Base-by-base conservation (phyloP, 1,140 invertebrate genomes). In the Drosophila malerkotliana region DNA sequence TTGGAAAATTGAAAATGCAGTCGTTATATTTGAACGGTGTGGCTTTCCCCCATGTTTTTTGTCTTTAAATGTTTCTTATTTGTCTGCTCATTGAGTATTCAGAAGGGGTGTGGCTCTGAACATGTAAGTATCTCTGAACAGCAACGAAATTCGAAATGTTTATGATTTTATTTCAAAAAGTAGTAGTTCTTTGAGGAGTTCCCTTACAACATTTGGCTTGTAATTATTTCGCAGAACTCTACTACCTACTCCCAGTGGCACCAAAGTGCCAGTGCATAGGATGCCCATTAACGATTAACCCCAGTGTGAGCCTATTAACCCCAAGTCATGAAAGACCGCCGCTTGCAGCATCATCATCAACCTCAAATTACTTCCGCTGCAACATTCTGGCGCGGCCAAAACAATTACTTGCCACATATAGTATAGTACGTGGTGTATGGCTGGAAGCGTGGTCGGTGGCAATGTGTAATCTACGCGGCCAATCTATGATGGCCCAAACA, bases 291-390 rank as follows among this genome's bases (percentile, higher is more conserved):
- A 61, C 69, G 71, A 87, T 87, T 85, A 87, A 85, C 82, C 82
- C 69, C 68, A 39, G 62, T 44, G 72, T 53, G 58, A 49, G 63
- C 61, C 78, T 85, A 82, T 85, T 85, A 85, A 85, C 78, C 82
- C 58, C 52, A 49, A 44, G 45, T 18, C 59, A 57, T 44, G 56
- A 39, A 68, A 67, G 49, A 39, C 63, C 1, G n/a, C 49, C 24
- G 68, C 51, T 15, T 60, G 60, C 77, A 68, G 63, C 79, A 69
- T 67, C 79, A 77, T 59, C 78, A 76, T 74, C 77, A 72, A 72
- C 83, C 83, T 83, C 83, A 87, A 88, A 87, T 87, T 87, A 83
- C 83, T 87, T 87, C 83, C 83, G 83, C 72, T 88, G 83, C 82
- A 88, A 61, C 78, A 82, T 79, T 75, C 78, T 76, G 72, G 60